Percentiles rank a stretch among this genome's conserved stretches.
phyloP scores from a whole-genome alignment of 2,888 invertebrate species.

The Drepanosiphum platanoidis region DNA sequence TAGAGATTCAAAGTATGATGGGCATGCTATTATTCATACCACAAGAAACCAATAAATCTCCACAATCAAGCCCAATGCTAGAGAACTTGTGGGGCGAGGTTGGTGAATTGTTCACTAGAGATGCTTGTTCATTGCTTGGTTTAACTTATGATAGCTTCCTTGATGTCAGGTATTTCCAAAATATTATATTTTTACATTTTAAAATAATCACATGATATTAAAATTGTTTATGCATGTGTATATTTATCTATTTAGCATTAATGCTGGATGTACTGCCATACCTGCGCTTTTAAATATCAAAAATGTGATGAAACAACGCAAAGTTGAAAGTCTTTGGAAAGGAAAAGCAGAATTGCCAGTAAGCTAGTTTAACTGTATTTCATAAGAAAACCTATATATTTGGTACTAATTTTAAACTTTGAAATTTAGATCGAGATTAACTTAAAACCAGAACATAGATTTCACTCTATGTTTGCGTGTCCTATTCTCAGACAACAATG shows the following conservation, averaged over 20 bases:
- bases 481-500: slow-evolving; percentile 97
- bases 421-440: slow-evolving; percentile 89
- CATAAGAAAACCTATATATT: not conserved
- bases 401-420: not conserved
- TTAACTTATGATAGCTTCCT: slow-evolving; percentile 90
- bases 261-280: slow-evolving; percentile 92
- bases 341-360: slow-evolving; percentile 96
- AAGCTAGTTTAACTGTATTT: slow-evolving; percentile 66
- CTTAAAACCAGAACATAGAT: slow-evolving; percentile 87
- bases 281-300: slow-evolving; percentile 94
- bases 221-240: not conserved
- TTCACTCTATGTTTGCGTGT: slow-evolving; percentile 98
- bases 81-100: slow-evolving; percentile 84
- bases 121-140: slow-evolving; percentile 90
- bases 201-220: too few species aligned
- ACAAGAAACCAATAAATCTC: slow-evolving; percentile 81
- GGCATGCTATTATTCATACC: slow-evolving; percentile 83
- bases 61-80: slow-evolving; percentile 80
- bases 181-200: too few species aligned
- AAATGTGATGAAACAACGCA: slow-evolving; percentile 87
- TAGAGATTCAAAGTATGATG: slow-evolving; percentile 86
- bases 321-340: slow-evolving; percentile 94
- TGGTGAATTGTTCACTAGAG: slow-evolving; percentile 88
- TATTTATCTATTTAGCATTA: slow-evolving; percentile 72
- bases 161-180: slow-evolving; percentile 76